A percentile compares a stretch with the other conserved stretches of the same genome.
These are phyloP conservation scores for Bombyx huttoni DNA, from an alignment of 2,888 invertebrate species.

Conservation along the genomic window DNA sequence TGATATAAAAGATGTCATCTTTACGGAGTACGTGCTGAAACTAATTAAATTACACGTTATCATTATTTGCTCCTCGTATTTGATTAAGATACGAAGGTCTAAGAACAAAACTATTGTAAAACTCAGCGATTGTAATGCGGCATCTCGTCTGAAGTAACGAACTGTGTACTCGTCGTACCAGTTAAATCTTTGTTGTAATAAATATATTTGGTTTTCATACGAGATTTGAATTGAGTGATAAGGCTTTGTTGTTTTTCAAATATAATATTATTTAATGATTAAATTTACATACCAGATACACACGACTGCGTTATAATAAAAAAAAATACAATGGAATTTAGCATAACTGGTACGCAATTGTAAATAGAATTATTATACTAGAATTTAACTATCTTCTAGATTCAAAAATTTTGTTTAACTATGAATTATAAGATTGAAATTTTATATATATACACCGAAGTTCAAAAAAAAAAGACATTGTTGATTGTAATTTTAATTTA, in stretches of 20 bases:
- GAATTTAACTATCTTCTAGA: no score
- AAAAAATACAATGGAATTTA: no score
- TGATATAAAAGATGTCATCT: neutral
- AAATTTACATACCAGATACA: neutral
- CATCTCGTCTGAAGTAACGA: neutral
- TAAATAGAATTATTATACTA: no score
- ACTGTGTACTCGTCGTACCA: neutral
- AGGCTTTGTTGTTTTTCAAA: neutral
- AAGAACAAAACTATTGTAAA: slow-evolving; percentile 7
- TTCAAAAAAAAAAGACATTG: no score
- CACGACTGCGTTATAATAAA: no score
- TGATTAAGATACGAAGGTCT: slow-evolving; percentile 15
- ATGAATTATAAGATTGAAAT: no score
- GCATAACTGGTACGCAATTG: no score
- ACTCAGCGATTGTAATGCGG: neutral
- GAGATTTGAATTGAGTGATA: neutral
- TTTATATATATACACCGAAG: no score
- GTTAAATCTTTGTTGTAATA: neutral
- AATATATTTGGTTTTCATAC: neutral
- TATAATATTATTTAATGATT: neutral
- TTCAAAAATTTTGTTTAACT: no score
- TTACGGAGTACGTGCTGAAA: slow-evolving; percentile 5
- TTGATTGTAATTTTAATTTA: no score
- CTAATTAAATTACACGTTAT: slow-evolving; percentile 18
- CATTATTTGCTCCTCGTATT: slow-evolving; percentile 22